Evolutionary conservation across 1,140 invertebrate genomes (phyloP).

Genomic region (Sitobion miscanthi): DNA sequence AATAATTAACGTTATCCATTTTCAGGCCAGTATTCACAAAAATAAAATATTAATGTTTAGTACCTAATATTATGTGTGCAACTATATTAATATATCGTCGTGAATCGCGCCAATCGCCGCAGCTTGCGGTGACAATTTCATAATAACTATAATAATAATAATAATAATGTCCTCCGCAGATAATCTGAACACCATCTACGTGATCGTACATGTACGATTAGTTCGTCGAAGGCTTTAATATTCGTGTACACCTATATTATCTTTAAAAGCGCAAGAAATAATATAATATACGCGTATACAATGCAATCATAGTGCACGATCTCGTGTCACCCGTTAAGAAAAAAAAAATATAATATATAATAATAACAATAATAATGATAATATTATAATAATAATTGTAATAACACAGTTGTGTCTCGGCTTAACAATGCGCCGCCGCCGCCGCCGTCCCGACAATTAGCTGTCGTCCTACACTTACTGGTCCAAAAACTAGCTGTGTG

Average conservation of each 20-base stretch:
- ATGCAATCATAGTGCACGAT: conserved; percentile 33
- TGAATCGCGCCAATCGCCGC: too few relatives aligned
- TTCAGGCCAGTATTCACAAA: neutral
- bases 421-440: neutral
- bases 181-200: neutral
- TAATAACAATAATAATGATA: neutral
- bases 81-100: neutral
- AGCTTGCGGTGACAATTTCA: neutral
- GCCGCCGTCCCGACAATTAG: conserved; percentile 5
- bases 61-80: neutral
- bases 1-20: neutral
- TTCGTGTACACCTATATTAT: neutral
- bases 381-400: neutral
- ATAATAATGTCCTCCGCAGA: neutral
- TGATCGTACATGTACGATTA: neutral
- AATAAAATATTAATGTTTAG: neutral
- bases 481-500: neutral
- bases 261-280: neutral
- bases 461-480: conserved; percentile 24
- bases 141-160: neutral
- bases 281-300: neutral
- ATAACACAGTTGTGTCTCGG: neutral
- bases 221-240: neutral
- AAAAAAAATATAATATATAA: neutral
- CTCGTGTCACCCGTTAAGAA: conserved; percentile 9